Percentiles rank a stretch among this genome's conserved stretches.
These are phyloP conservation scores for Acleris cristana DNA, from an alignment of 2,888 invertebrate genomes.

Conservation along the genomic window DNA sequence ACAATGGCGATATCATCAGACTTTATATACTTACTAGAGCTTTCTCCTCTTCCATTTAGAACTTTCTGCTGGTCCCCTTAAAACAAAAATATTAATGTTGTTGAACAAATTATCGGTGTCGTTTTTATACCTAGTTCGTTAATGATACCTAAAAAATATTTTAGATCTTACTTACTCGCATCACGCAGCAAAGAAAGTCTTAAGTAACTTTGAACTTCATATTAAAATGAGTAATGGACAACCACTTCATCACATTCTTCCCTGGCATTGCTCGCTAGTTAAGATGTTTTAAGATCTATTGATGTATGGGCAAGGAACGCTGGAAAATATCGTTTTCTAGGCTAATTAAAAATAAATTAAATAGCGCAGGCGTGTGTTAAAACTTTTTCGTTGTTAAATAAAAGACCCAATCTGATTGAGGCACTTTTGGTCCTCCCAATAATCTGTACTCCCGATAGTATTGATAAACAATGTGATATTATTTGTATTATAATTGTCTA, in stretches of 20 bases:
- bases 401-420: too few species aligned
- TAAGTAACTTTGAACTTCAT: not conserved
- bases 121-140: too few species aligned
- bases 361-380: too few species aligned
- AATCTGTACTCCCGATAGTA: too few species aligned
- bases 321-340: slow-evolving; percentile 38
- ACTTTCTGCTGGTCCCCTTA: not conserved
- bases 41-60: slow-evolving; percentile 25
- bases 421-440: too few species aligned
- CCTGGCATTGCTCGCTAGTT: slow-evolving; percentile 45
- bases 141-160: too few species aligned
- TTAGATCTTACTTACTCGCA: not conserved
- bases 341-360: too few species aligned
- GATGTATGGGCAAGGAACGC: slow-evolving; percentile 43
- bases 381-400: too few species aligned
- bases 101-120: too few species aligned
- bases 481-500: not conserved
- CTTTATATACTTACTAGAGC: slow-evolving; percentile 13
- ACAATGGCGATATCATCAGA: slow-evolving; percentile 25
- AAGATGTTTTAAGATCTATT: slow-evolving; percentile 44
- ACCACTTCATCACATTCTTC: slow-evolving; percentile 41
- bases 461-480: not conserved
- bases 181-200: not conserved
- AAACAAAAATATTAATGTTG: too few species aligned
- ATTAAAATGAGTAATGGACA: slow-evolving; percentile 31